A percentile compares a stretch with the other conserved stretches of the same genome.
These are phyloP conservation scores for Drosophila pectinifera DNA, from an alignment of 1,140 invertebrate species.

Conservation along the genomic window DNA sequence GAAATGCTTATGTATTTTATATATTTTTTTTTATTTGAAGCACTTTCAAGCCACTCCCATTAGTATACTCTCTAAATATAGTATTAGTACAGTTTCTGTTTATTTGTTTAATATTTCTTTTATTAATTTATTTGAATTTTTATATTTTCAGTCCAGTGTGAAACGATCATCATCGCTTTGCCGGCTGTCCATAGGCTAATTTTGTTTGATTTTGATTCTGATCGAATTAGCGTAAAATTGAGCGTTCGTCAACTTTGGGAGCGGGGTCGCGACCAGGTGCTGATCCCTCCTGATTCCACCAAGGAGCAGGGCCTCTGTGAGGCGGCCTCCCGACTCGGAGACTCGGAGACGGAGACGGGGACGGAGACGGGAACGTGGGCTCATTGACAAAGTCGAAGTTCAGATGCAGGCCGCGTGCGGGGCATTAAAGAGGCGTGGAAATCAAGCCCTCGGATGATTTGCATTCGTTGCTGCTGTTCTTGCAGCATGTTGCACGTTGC, in stretches of 20 bases:
- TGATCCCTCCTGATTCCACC: constrained; percentile 15
- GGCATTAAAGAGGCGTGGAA: constrained; percentile 69
- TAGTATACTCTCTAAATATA: too few species aligned
- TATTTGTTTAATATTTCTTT: neutral
- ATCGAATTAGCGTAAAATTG: constrained; percentile 82
- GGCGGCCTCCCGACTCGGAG: neutral
- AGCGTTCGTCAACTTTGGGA: constrained; percentile 68
- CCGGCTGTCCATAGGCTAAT: constrained; percentile 51
- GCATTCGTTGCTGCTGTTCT: constrained; percentile 39
- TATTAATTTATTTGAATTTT: too few species aligned
- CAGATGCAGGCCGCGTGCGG: constrained; percentile 64
- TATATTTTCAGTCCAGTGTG: constrained; percentile 22
- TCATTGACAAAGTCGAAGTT: constrained; percentile 76
- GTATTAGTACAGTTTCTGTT: too few species aligned
- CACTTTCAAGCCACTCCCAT: too few species aligned
- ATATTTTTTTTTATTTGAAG: too few species aligned
- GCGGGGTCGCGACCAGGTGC: constrained; percentile 43
- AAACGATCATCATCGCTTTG: constrained; percentile 55
- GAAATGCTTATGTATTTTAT: too few species aligned
- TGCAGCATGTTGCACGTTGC: constrained; percentile 5
- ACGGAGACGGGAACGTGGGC: constrained; percentile 49
- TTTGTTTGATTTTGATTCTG: constrained; percentile 81
- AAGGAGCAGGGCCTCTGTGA: neutral
- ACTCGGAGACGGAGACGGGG: too few species aligned
- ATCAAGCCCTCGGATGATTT: constrained; percentile 50